Conservation (phyloP, 2,888 invertebrate species). For the Halictus ligatus region DNA sequence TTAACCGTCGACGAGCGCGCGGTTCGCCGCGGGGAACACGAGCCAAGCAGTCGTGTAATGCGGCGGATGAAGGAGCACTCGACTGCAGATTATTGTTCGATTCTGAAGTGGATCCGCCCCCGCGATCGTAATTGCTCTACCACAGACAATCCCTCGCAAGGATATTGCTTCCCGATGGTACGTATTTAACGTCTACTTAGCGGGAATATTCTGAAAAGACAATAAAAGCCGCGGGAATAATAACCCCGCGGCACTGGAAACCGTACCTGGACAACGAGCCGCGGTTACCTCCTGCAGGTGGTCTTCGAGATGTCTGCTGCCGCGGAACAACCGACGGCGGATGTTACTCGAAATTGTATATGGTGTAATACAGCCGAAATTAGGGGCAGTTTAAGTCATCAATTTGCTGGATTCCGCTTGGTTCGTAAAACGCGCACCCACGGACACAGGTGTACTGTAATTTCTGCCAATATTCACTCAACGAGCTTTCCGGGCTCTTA, state of each 20-base stretch:
- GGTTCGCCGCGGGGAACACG: background rate
- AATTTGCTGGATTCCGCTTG: background rate
- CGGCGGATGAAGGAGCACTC: constrained; percentile 31
- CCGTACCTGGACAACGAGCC: background rate
- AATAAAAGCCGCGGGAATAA: constrained; percentile 4
- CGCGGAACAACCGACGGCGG: background rate
- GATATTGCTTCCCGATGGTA: constrained; percentile 10
- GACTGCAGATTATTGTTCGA: constrained; percentile 43
- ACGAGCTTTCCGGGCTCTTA: too few species aligned
- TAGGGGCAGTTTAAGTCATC: background rate
- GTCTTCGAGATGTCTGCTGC: background rate
- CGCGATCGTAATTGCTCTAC: constrained; percentile 12
- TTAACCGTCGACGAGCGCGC: constrained; percentile 41
- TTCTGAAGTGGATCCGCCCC: constrained; percentile 19
- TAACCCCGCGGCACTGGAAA: background rate
- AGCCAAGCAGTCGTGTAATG: constrained; percentile 31
- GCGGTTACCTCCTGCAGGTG: background rate
- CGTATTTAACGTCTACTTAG: constrained; percentile 17
- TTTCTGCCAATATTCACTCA: background rate
- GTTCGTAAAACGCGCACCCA: background rate
- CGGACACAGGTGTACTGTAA: background rate
- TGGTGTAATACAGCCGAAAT: background rate
- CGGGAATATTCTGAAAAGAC: constrained; percentile 4
- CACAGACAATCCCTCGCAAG: constrained; percentile 25
- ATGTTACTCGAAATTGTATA: background rate